Evolutionary conservation across 2,888 invertebrate species (phyloP).

Genomic region (Rhopalosiphum nymphaeae): DNA sequence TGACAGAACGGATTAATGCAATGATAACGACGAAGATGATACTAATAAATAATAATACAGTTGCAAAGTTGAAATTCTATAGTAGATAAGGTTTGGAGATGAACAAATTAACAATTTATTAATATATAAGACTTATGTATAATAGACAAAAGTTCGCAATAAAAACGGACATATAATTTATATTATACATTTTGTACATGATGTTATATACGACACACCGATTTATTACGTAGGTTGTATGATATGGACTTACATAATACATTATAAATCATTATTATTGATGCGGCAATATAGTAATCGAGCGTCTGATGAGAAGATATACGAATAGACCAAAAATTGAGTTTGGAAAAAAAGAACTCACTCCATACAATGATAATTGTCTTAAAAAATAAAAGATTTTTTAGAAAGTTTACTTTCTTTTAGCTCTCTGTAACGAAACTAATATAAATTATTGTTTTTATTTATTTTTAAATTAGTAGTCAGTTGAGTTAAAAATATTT

Average conservation of each 20-base stretch:
- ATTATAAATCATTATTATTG: constrained; percentile 4
- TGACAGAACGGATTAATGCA: background rate
- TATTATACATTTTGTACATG: background rate
- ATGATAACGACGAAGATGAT: background rate
- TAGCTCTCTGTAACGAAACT: background rate
- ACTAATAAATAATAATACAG: background rate
- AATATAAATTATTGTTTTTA: constrained; percentile 11
- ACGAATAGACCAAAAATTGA: background rate
- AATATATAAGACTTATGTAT: background rate
- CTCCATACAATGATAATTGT: background rate
- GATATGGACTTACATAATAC: background rate
- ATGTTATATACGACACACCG: background rate
- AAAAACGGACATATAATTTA: background rate
- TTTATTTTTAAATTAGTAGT: background rate
- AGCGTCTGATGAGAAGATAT: background rate
- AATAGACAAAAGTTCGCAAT: background rate
- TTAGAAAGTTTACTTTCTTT: background rate
- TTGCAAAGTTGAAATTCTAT: background rate
- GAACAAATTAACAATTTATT: background rate
- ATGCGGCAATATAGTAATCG: background rate
- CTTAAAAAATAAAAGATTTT: background rate
- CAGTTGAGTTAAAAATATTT: background rate
- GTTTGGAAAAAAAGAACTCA: background rate
- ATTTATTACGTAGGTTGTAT: background rate
- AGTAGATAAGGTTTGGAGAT: background rate